These are phyloP conservation scores for Thalassarche chlororhynchos DNA, from an alignment of 2,113 vertebrate genomes.

Conservation along the genomic window DNA sequence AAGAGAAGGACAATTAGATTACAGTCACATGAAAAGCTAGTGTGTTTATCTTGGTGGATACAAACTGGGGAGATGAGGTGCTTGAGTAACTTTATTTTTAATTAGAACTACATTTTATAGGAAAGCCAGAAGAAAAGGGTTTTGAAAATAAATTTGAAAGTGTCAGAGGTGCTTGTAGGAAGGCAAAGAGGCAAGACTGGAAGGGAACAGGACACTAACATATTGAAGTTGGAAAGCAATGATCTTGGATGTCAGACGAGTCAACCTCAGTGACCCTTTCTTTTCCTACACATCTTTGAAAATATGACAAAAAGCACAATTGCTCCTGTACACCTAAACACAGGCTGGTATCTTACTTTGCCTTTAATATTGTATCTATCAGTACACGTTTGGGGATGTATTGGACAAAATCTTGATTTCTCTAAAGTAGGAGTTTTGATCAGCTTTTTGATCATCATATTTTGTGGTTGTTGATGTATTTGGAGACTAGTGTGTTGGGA, in stretches of 20 bases:
- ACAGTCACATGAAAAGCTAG: slow-evolving; percentile 42
- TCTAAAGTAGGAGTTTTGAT: neutral
- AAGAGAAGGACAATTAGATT: slow-evolving; percentile 32
- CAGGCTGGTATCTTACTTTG: neutral
- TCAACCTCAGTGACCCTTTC: neutral
- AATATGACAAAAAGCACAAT: neutral
- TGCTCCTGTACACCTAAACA: neutral
- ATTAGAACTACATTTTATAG: neutral
- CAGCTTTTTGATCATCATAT: neutral
- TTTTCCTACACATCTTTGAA: neutral
- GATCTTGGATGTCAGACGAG: neutral
- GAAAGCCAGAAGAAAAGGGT: neutral
- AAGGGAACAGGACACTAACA: neutral
- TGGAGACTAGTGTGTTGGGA: neutral
- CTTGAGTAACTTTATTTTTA: neutral
- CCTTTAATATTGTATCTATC: neutral
- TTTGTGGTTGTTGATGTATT: neutral
- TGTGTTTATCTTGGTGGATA: neutral
- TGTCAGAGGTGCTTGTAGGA: neutral
- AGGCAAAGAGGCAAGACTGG: neutral
- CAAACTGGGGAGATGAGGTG: neutral
- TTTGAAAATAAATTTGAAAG: neutral
- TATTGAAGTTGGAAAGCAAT: neutral
- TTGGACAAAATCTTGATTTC: neutral
- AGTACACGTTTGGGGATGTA: neutral